phyloP scores from a whole-genome alignment of 1,140 invertebrate species.

The Listronotus bonariensis region DNA sequence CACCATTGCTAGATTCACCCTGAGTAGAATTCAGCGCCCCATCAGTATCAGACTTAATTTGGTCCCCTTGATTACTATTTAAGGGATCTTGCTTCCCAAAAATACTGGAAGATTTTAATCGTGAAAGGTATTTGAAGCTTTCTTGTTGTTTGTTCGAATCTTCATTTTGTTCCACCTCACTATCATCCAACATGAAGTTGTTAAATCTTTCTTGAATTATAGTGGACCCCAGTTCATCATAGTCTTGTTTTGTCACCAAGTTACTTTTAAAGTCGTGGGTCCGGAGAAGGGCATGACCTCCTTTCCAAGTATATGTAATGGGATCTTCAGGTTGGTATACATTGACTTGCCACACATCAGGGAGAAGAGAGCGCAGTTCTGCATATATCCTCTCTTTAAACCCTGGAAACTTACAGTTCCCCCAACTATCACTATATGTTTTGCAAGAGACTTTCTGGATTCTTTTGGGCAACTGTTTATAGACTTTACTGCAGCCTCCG shows the following conservation, averaged over 20 bases:
- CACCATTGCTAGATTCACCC: neutral
- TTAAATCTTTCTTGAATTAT: slow-evolving; percentile 50
- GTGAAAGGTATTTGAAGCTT: slow-evolving; percentile 28
- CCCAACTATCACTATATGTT: slow-evolving; percentile 92
- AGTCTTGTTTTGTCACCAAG: slow-evolving; percentile 81
- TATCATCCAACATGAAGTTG: slow-evolving; percentile 41
- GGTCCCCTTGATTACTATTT: neutral
- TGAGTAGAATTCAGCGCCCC: neutral
- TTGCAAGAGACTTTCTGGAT: slow-evolving; percentile 78
- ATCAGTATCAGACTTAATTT: neutral
- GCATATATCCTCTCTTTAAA: slow-evolving; percentile 81
- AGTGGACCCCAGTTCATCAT: slow-evolving; percentile 78
- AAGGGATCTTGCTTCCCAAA: slow-evolving; percentile 35
- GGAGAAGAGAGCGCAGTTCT: slow-evolving; percentile 79
- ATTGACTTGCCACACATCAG: slow-evolving; percentile 75
- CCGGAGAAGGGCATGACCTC: slow-evolving; percentile 75
- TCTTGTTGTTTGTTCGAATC: slow-evolving; percentile 11
- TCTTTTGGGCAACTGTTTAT: slow-evolving; percentile 76
- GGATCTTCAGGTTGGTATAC: slow-evolving; percentile 76
- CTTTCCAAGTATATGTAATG: slow-evolving; percentile 85
- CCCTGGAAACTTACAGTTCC: slow-evolving; percentile 85
- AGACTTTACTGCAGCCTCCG: slow-evolving; percentile 83
- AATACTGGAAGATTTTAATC: slow-evolving; percentile 26
- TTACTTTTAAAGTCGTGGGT: slow-evolving; percentile 75
- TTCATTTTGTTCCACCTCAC: slow-evolving; percentile 13